Evolutionary conservation across 2,113 vertebrate species (phyloP).

Genomic region (Catharus bicknelli): DNA sequence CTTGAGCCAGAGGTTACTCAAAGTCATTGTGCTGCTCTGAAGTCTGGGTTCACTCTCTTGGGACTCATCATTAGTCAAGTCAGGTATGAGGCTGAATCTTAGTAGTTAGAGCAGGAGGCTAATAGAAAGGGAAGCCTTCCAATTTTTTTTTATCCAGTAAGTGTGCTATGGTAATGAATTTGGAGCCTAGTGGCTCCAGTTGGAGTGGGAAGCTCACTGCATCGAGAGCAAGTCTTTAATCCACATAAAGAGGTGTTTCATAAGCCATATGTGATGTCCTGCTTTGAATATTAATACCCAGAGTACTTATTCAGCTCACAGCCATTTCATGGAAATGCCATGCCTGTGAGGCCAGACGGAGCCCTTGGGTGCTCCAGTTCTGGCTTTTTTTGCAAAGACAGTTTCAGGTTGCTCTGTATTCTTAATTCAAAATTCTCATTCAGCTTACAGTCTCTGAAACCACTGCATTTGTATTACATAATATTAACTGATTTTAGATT

Average conservation of each 20-base stretch:
- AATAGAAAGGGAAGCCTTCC: conserved; percentile 40
- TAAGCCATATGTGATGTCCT: conserved; percentile 28
- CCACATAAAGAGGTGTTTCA: conserved; percentile 44
- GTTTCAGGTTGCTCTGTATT: conserved; percentile 17
- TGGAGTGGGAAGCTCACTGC: conserved; percentile 10
- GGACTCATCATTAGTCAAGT: conserved; percentile 25
- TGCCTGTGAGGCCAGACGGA: background rate
- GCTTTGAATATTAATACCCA: conserved; percentile 59
- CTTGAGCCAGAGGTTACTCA: conserved; percentile 26
- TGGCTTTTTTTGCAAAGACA: background rate
- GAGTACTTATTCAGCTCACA: conserved; percentile 38
- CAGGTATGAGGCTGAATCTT: conserved; percentile 35
- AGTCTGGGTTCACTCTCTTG: conserved; percentile 3
- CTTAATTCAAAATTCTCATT: conserved; percentile 40
- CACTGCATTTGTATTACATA: conserved; percentile 38
- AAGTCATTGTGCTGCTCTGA: background rate
- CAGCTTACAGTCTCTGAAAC: conserved; percentile 15
- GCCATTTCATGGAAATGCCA: background rate
- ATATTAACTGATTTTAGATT: conserved; percentile 43
- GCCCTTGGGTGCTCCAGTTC: conserved; percentile 2
- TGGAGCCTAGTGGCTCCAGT: conserved; percentile 12
- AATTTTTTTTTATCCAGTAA: conserved; percentile 3
- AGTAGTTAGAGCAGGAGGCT: conserved; percentile 13
- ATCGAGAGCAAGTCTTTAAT: conserved; percentile 44
- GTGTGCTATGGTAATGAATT: conserved; percentile 42